Evolutionary conservation across 2,888 invertebrate species (phyloP), one percentile per base, ranked within the genome.

Genomic region (Polydesmus complanatus): DNA sequence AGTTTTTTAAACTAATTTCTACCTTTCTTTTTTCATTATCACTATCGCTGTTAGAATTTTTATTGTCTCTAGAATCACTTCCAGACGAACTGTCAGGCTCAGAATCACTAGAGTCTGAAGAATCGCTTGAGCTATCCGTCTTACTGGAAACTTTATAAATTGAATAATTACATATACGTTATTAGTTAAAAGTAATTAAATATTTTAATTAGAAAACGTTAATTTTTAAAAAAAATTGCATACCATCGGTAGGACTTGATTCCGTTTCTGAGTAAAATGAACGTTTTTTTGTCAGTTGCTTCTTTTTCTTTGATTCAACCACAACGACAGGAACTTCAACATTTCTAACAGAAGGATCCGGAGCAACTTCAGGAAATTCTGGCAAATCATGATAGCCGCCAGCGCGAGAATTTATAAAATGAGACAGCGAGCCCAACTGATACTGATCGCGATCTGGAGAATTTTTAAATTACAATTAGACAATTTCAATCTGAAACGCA

Each of bases 401-500:
- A 1, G 94, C 90, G 62, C 85, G 80, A 68, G 82, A 78, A 69
- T 95, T 94, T 63, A 97, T 80, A 73, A 92, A 91, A 77, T 96
- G 96, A 0, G 97, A 96, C 60, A 99, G 77, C 0, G 95, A 91
- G 1, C 97, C 96, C 69, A 98, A 78, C 68, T 96, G 95, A 74
- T 85, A 93, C 68, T 87, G 84, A 72, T 88, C 88, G 49, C 88
- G 81, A 68, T 87, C 88, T 85, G 73, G 18, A 66, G 68, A 67
- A 61, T 3, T 1, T 14, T 47, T 18, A 54, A 55, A 47, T 47
- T 18, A 8, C 57, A 37, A n/a, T 53, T n/a, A n/a, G n/a, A 22
- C 25, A 48, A 50, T 14, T 19, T 1, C 19, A n/a, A 5, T 26
- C 1, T 2, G 53, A 63, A n/a, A n/a, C n/a, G n/a, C n/a, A n/a